phyloP scores from a whole-genome alignment of 2,113 vertebrate species.

The Oryzias woworae region DNA sequence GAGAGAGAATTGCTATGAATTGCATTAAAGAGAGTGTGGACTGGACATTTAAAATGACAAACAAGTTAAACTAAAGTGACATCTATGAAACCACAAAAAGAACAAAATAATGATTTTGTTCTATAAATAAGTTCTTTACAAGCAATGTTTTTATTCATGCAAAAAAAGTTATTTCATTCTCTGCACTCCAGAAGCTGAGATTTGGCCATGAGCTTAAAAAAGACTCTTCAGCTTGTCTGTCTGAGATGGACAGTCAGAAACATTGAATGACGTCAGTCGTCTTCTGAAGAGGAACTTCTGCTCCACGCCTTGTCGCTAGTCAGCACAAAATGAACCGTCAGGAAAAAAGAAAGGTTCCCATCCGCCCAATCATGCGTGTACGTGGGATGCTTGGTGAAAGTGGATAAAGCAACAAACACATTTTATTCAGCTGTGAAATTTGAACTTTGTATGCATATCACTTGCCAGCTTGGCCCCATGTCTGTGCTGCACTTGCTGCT shows the following conservation, averaged over 20 bases:
- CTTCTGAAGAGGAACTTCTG: slow-evolving; percentile 1
- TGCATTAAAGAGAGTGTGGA: background rate
- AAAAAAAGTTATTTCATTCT: slow-evolving; percentile 1
- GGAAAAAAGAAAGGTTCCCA: slow-evolving; percentile 19
- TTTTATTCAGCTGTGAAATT: slow-evolving; percentile 43
- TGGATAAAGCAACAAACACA: slow-evolving; percentile 37
- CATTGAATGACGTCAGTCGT: background rate
- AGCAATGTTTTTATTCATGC: background rate
- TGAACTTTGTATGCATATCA: slow-evolving; percentile 34
- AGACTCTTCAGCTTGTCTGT: slow-evolving; percentile 11
- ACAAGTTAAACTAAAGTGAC: background rate
- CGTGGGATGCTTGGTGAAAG: background rate
- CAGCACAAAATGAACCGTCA: slow-evolving; percentile 17
- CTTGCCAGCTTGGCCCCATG: slow-evolving; percentile 26
- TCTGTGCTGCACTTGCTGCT: slow-evolving; percentile 40
- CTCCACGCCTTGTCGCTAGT: slow-evolving; percentile 21
- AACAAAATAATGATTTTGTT: background rate
- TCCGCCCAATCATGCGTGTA: slow-evolving; percentile 7
- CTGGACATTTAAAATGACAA: background rate
- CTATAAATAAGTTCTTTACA: background rate
- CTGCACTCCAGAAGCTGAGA: slow-evolving; percentile 19
- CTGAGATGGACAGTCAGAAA: slow-evolving; percentile 21
- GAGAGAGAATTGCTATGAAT: background rate
- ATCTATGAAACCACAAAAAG: background rate
- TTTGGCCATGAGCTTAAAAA: slow-evolving; percentile 11